phyloP scores from a whole-genome alignment of 2,888 invertebrate species.

The Orchesella flavescens region DNA sequence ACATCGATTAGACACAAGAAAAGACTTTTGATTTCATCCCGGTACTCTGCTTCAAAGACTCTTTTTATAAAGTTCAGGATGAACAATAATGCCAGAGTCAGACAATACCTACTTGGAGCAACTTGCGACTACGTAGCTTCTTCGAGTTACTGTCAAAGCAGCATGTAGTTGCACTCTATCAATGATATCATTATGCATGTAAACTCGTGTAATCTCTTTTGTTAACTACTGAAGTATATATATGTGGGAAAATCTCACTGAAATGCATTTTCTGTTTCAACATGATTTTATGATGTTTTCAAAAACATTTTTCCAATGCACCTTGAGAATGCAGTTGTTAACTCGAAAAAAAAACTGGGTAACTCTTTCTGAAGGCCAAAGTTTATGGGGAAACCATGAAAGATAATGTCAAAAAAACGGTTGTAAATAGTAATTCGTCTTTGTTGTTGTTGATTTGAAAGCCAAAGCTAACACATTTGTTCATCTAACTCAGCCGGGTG shows the following conservation, averaged over 20 bases:
- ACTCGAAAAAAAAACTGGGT: not conserved
- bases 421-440: not conserved
- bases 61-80: too few species aligned
- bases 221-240: not conserved
- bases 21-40: slow-evolving; percentile 30
- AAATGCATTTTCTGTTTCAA: slow-evolving; percentile 7
- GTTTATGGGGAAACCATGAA: slow-evolving; percentile 25
- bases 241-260: slow-evolving; percentile 6
- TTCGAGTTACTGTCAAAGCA: too few species aligned
- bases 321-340: too few species aligned
- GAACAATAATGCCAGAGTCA: not conserved
- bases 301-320: not conserved
- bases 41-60: slow-evolving; percentile 34
- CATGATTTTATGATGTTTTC: too few species aligned
- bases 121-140: too few species aligned
- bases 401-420: slow-evolving; percentile 34
- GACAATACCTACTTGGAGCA: too few species aligned
- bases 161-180: too few species aligned
- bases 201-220: not conserved
- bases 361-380: slow-evolving; percentile 41
- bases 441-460: not conserved
- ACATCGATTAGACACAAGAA: not conserved
- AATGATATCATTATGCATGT: too few species aligned
- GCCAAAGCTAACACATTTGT: not conserved
- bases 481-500: slow-evolving; percentile 1